Evolutionary conservation across 2,113 vertebrate genomes (phyloP), one percentile per base, ranked within the genome.

Genomic region (Istiophorus platypterus): DNA sequence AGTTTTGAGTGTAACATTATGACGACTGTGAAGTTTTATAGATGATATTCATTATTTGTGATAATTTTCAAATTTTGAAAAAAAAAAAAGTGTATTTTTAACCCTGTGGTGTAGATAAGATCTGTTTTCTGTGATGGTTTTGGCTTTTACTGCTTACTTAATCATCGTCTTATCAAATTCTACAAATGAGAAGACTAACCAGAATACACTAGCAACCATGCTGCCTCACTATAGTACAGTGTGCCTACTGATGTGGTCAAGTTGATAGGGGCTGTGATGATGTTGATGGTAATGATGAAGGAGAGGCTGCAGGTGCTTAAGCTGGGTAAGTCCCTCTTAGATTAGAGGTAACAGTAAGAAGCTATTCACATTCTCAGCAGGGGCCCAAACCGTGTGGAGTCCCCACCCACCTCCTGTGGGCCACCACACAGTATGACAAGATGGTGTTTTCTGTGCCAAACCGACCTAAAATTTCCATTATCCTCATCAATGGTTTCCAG

Each of bases 361-460:
- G 47, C n/a, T 12, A 51, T 52, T 85, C 61, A 74, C 45, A 39
- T 85, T 84, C 56, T 85, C 65, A 82, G 45, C 74, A 37, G 13
- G 70, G 75, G 85, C 79, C 51, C 72, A 45, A 24, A 68, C 22
- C 27, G 47, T 77, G 91, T 90, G 79, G 63, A 89, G 70, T 89
- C 90, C 89, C 89, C 91, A 88, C 92, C 87, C 88, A 92, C 90
- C 79, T 85, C 17, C 83, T 89, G 90, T 91, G 90, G 89, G 92
- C 79, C 65, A 87, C 82, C 88, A 85, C 81, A 76, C 72, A 58
- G 22, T 20, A 10, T 65, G 76, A 85, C 49, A 63, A 62, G 54
- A 65, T 45, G 41, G n/a, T 59, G 63, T 85, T 88, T 76, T 83
- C 39, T 79, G 42, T 79, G 31, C 39, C 71, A 49, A 86, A 86